These are phyloP conservation scores for Takifugu ocellatus DNA, from an alignment of 2,797 vertebrate genomes.

Conservation along the genomic window DNA sequence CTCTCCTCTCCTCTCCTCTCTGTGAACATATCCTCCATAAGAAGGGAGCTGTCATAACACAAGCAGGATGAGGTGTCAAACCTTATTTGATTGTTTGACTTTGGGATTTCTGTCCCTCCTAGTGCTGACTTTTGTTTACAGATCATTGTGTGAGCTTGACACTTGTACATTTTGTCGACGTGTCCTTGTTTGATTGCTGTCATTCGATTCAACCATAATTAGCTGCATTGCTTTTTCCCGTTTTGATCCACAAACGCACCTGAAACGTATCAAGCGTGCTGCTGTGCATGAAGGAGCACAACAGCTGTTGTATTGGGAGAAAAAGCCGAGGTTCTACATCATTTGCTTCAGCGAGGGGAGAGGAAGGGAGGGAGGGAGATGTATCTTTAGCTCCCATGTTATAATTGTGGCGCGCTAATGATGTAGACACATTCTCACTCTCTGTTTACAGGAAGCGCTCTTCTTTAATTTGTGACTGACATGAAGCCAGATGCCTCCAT, in stretches of 20 bases:
- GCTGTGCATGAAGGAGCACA: too few species aligned
- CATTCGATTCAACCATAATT: too few species aligned
- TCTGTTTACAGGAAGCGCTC: conserved; percentile 74
- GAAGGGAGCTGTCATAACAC: conserved; percentile 63
- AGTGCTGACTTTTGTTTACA: conserved; percentile 5
- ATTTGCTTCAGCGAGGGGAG: conserved; percentile 60
- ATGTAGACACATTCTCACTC: conserved; percentile 74
- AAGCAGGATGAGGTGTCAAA: conserved; percentile 52
- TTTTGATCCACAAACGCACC: too few species aligned
- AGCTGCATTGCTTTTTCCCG: too few species aligned
- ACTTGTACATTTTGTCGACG: conserved; percentile 4
- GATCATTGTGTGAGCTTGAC: conserved; percentile 8
- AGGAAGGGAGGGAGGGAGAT: conserved; percentile 51
- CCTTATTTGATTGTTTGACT: conserved; percentile 53
- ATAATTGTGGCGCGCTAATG: conserved; percentile 78
- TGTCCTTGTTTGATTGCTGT: too few species aligned
- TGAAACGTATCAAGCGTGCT: too few species aligned
- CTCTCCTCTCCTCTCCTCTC: conserved; percentile 31
- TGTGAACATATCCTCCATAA: conserved; percentile 47
- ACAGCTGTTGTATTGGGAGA: neutral
- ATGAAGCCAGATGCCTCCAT: conserved; percentile 68
- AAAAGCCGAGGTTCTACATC: conserved; percentile 44
- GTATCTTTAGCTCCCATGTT: conserved; percentile 76
- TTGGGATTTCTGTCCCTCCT: conserved; percentile 43
- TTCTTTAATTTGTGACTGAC: conserved; percentile 70